These are phyloP conservation scores for Micrasema longulum DNA, from an alignment of 1,140 invertebrate genomes.

Conservation along the genomic window DNA sequence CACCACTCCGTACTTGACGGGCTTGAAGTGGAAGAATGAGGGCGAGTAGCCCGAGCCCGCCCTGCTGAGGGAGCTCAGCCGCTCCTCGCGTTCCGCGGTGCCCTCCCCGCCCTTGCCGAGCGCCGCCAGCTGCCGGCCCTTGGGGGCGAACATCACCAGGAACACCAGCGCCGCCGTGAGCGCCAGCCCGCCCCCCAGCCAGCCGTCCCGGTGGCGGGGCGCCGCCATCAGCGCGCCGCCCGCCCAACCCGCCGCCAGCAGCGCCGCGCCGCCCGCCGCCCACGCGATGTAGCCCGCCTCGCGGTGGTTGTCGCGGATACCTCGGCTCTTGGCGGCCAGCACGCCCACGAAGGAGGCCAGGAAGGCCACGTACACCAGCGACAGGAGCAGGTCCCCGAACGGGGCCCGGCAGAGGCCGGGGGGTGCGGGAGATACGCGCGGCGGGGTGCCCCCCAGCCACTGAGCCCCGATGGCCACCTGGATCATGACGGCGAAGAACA, in stretches of 20 bases:
- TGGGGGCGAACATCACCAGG: constrained; percentile 93
- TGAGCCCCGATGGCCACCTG: constrained; percentile 90
- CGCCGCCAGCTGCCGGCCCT: constrained; percentile 90
- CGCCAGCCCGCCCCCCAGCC: constrained; percentile 87
- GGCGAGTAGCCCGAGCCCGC: constrained; percentile 88
- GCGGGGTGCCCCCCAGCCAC: constrained; percentile 84
- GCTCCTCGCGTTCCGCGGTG: constrained; percentile 81
- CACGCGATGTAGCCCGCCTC: constrained; percentile 90
- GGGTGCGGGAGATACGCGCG: constrained; percentile 64
- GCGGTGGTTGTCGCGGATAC: constrained; percentile 92
- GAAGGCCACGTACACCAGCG: constrained; percentile 85
- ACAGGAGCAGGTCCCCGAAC: constrained; percentile 79
- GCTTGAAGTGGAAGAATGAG: constrained; percentile 92
- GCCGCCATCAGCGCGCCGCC: constrained; percentile 79
- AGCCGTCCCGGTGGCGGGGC: constrained; percentile 85
- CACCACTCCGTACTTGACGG: constrained; percentile 78
- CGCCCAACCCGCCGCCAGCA: constrained; percentile 89
- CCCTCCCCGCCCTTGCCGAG: constrained; percentile 85
- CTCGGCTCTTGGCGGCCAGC: constrained; percentile 84
- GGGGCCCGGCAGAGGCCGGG: constrained; percentile 73
- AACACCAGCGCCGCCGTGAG: constrained; percentile 86
- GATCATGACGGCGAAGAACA: constrained; percentile 90
- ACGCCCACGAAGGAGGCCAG: constrained; percentile 87
- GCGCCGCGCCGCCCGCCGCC: constrained; percentile 84
- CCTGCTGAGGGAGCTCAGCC: constrained; percentile 79